Conservation (phyloP, 2,888 invertebrate species). For the Nudaria mundana region DNA sequence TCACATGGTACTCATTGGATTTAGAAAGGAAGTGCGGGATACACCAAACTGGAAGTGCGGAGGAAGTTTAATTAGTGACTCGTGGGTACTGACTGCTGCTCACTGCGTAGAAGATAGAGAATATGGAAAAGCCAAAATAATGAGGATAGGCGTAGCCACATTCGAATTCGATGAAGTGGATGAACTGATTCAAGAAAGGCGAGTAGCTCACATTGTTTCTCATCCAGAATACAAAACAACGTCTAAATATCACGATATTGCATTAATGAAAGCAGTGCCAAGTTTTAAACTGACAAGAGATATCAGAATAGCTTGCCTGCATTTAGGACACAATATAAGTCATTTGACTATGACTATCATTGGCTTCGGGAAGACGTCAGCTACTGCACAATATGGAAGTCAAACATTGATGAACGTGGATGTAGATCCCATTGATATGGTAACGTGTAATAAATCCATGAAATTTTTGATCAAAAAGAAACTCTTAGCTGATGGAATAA, state of each 20-base stretch:
- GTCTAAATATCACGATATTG: slow-evolving; percentile 84
- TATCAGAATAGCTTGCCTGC: slow-evolving; percentile 84
- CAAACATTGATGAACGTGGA: slow-evolving; percentile 74
- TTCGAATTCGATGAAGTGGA: slow-evolving; percentile 72
- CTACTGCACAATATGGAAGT: slow-evolving; percentile 62
- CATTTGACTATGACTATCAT: slow-evolving; percentile 74
- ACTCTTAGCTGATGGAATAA: slow-evolving; percentile 55
- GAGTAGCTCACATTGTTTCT: slow-evolving; percentile 57
- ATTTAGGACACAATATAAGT: slow-evolving; percentile 41
- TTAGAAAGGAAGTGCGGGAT: slow-evolving; percentile 27
- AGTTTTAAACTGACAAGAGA: slow-evolving; percentile 73
- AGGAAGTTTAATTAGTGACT: slow-evolving; percentile 61
- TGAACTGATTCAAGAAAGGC: slow-evolving; percentile 75
- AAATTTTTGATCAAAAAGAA: slow-evolving; percentile 59
- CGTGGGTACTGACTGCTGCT: slow-evolving; percentile 72
- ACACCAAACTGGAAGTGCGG: slow-evolving; percentile 68
- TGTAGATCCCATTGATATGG: slow-evolving; percentile 56
- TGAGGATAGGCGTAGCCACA: slow-evolving; percentile 80
- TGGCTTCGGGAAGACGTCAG: slow-evolving; percentile 83
- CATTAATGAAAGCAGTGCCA: slow-evolving; percentile 78
- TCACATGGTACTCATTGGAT: slow-evolving; percentile 83
- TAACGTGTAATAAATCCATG: slow-evolving; percentile 62
- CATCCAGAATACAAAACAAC: slow-evolving; percentile 82
- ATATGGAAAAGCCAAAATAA: slow-evolving; percentile 73
- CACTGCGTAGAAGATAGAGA: slow-evolving; percentile 63